A percentile compares a stretch with the other conserved stretches of the same genome.
These are phyloP conservation scores for Halichondria panicea DNA, from an alignment of 37 sponge, comb jelly and placozoan species.

Conservation along the genomic window DNA sequence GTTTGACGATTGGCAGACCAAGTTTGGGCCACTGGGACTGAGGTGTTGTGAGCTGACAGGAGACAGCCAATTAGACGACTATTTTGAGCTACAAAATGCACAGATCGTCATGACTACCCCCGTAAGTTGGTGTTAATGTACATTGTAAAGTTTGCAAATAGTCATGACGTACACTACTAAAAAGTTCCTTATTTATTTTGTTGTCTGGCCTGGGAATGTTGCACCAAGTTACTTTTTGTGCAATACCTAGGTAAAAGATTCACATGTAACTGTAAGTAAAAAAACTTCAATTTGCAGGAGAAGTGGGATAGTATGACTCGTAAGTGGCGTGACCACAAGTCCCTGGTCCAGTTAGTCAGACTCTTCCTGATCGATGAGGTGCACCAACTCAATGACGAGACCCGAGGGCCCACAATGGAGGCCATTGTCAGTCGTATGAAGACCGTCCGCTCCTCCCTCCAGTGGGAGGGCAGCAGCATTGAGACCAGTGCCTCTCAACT, in stretches of 20 bases:
- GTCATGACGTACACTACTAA: background rate
- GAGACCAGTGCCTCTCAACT: constrained; percentile 27
- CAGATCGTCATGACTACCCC: constrained; percentile 98
- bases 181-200: background rate
- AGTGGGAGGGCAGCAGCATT: constrained; percentile 2
- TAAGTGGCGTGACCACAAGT: constrained; percentile 92
- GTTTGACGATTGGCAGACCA: constrained; percentile 84
- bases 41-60: constrained; percentile 94
- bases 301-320: constrained; percentile 99
- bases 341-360: constrained; percentile 82
- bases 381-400: constrained; percentile 94
- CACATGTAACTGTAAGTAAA: background rate
- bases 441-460: constrained; percentile 80
- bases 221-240: background rate
- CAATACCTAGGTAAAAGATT: background rate
- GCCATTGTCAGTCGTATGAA: constrained; percentile 99
- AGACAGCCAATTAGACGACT: constrained; percentile 95
- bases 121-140: constrained; percentile 38
- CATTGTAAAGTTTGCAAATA: background rate
- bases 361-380: constrained; percentile 98
- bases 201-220: no score
- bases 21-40: constrained; percentile 84
- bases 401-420: constrained; percentile 95
- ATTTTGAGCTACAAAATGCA: constrained; percentile 82
- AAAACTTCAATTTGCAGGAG: constrained; percentile 63